Evolutionary conservation across 2,797 vertebrate species (phyloP).

Genomic region (Carduelis carduelis): DNA sequence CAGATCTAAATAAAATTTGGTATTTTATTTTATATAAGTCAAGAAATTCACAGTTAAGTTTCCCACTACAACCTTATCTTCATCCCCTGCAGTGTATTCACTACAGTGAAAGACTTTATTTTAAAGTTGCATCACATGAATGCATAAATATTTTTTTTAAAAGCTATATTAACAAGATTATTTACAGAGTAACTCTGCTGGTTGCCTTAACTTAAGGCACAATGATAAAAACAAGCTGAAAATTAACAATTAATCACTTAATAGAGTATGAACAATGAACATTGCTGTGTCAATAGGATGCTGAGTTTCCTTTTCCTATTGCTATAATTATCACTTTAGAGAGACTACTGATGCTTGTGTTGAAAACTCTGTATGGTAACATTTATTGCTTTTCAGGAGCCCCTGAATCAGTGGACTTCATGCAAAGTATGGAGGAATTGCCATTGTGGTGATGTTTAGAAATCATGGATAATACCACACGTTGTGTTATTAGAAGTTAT

Average conservation of each 20-base stretch:
- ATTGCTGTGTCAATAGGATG: not conserved
- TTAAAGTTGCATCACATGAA: not conserved
- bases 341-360: not conserved
- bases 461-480: not conserved
- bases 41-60: not conserved
- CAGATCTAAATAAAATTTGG: not conserved
- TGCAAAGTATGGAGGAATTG: not conserved
- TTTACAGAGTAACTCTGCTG: not conserved
- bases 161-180: not conserved
- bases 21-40: not conserved
- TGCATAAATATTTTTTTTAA: not conserved
- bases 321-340: not conserved
- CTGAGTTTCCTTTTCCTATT: not conserved
- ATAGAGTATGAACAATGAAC: not conserved
- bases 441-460: not conserved
- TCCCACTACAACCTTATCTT: not conserved
- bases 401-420: not conserved
- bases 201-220: not conserved
- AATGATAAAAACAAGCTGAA: not conserved
- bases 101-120: not conserved
- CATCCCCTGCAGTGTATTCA: accelerated
- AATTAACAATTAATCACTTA: not conserved
- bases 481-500: not conserved
- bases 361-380: not conserved
- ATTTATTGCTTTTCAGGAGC: not conserved